Conservation (phyloP, 2,113 vertebrate genomes). For the Castor canadensis region DNA sequence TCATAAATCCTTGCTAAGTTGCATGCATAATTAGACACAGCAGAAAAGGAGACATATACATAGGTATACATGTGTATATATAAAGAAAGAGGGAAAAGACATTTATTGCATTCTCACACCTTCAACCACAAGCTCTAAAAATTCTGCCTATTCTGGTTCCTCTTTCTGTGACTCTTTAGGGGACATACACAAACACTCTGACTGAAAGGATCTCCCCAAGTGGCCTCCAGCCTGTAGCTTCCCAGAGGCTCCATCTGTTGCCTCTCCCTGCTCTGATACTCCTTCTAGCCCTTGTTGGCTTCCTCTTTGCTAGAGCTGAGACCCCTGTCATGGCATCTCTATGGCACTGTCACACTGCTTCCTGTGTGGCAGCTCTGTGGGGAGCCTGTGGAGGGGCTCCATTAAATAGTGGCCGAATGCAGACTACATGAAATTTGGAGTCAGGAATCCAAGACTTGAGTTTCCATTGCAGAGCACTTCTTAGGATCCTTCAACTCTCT, state of each 20-base stretch:
- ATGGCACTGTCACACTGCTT: fast-evolving
- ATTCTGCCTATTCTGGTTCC: background rate
- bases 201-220: background rate
- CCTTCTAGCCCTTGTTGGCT: background rate
- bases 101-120: background rate
- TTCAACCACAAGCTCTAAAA: background rate
- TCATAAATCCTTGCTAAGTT: background rate
- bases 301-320: background rate
- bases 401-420: background rate
- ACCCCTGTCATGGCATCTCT: fast-evolving
- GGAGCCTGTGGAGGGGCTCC: fast-evolving
- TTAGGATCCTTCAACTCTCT: background rate
- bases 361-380: background rate
- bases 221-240: background rate
- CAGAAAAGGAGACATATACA: background rate
- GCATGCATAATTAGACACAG: background rate
- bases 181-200: background rate
- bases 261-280: fast-evolving
- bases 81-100: background rate
- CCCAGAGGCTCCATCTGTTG: fast-evolving
- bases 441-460: background rate
- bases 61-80: background rate
- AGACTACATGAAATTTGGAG: background rate
- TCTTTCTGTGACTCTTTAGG: background rate
- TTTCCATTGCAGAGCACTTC: background rate